Evolutionary conservation across 2,113 vertebrate genomes (phyloP).

Genomic region (Phylloscopus whistleri): DNA sequence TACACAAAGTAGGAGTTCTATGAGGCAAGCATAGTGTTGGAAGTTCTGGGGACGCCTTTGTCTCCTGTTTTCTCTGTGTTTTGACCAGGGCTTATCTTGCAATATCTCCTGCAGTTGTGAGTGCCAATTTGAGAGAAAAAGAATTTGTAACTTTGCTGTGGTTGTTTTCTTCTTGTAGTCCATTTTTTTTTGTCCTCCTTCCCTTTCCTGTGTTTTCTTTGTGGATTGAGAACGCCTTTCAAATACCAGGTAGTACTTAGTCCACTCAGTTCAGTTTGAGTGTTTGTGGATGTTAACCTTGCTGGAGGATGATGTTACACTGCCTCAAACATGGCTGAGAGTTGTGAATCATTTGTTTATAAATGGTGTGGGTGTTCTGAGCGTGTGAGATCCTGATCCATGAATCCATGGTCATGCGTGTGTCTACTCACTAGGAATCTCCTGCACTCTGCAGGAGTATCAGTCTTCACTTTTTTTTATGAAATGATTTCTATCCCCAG

Average conservation of each 20-base stretch:
- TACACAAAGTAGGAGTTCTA: not conserved
- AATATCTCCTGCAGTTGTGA: constrained; percentile 1
- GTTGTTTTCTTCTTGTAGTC: not conserved
- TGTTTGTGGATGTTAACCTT: not conserved
- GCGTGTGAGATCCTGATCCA: not conserved
- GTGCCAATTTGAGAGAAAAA: not conserved
- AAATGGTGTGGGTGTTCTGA: not conserved
- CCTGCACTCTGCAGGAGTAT: not conserved
- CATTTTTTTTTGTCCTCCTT: not conserved
- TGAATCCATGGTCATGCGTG: too few species aligned
- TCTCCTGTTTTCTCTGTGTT: not conserved
- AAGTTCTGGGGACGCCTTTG: not conserved
- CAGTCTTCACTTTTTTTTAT: not conserved
- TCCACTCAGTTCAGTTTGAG: not conserved
- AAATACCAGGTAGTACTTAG: not conserved
- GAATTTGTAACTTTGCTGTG: not conserved
- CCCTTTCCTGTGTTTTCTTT: not conserved
- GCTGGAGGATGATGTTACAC: not conserved
- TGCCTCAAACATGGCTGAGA: not conserved
- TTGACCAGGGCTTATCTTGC: not conserved
- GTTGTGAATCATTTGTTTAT: not conserved
- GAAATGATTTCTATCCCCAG: not conserved
- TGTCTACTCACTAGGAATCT: not conserved
- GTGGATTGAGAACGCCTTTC: not conserved
- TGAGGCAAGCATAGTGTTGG: not conserved